These are phyloP conservation scores for Biston stratarius DNA, from an alignment of 2,888 invertebrate species.

Conservation along the genomic window DNA sequence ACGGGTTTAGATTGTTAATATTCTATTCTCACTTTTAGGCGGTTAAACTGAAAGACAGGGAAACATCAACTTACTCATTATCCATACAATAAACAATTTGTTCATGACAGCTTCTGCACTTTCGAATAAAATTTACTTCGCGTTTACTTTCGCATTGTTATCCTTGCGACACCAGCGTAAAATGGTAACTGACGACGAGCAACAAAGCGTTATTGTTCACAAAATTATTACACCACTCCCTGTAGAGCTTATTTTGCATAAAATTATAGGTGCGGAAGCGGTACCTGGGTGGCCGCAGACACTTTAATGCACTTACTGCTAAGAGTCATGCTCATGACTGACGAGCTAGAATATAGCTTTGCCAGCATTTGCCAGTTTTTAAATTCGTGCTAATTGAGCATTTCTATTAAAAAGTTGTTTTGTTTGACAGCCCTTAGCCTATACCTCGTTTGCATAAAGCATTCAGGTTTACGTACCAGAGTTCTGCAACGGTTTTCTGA, in stretches of 20 bases:
- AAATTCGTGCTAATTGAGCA: slow-evolving; percentile 53
- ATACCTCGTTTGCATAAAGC: slow-evolving; percentile 49
- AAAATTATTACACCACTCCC: slow-evolving; percentile 69
- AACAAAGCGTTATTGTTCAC: slow-evolving; percentile 69
- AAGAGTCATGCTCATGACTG: slow-evolving; percentile 61
- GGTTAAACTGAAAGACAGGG: not conserved
- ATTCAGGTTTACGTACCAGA: slow-evolving; percentile 43
- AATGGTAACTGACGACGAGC: slow-evolving; percentile 53
- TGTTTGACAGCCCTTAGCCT: slow-evolving; percentile 48
- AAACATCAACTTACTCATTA: not conserved
- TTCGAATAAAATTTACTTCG: slow-evolving; percentile 35
- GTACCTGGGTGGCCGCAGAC: slow-evolving; percentile 62
- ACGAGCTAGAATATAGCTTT: slow-evolving; percentile 57
- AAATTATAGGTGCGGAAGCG: slow-evolving; percentile 68
- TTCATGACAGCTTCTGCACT: slow-evolving; percentile 27
- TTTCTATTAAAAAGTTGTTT: slow-evolving; percentile 55
- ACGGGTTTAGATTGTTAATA: no score
- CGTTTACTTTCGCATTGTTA: slow-evolving; percentile 45
- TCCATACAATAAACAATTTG: slow-evolving; percentile 26
- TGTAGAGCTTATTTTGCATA: slow-evolving; percentile 73
- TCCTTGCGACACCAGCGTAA: slow-evolving; percentile 40
- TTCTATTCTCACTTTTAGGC: no score
- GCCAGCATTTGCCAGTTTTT: slow-evolving; percentile 56
- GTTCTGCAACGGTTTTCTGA: slow-evolving; percentile 29
- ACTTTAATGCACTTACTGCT: slow-evolving; percentile 72